These are phyloP conservation scores for Cassiopea andromeda DNA, from an alignment of 30 jellyfish, hydroid and myxozoan genomes.

Conservation along the genomic window DNA sequence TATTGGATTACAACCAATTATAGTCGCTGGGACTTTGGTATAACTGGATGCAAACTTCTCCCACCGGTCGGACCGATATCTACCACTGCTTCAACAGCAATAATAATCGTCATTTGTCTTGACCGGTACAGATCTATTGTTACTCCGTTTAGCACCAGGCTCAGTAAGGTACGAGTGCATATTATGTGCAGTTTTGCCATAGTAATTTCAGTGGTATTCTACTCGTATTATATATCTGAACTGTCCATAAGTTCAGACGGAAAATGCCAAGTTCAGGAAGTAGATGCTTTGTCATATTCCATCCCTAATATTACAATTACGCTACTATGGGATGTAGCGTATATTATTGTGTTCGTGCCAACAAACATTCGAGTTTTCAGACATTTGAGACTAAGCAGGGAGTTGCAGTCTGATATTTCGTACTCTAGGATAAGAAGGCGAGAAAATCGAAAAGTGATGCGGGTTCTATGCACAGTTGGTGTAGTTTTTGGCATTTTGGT, in stretches of 20 bases:
- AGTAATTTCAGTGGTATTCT: slow-evolving; percentile 53
- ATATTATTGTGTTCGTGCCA: slow-evolving; percentile 48
- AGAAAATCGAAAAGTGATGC: slow-evolving; percentile 49
- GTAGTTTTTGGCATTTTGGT: slow-evolving; percentile 58
- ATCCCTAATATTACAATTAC: slow-evolving; percentile 58
- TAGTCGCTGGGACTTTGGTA: slow-evolving; percentile 86
- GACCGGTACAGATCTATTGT: slow-evolving; percentile 93
- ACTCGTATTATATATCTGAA: slow-evolving; percentile 43
- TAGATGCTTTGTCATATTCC: slow-evolving; percentile 28
- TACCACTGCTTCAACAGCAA: slow-evolving; percentile 73
- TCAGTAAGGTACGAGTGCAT: slow-evolving; percentile 58
- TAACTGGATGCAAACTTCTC: slow-evolving; percentile 83
- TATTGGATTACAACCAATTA: slow-evolving; percentile 68
- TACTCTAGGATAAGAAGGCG: slow-evolving; percentile 13
- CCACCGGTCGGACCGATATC: slow-evolving; percentile 69
- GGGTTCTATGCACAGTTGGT: slow-evolving; percentile 62
- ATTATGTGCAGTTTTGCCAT: slow-evolving; percentile 25
- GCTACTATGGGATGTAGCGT: slow-evolving; percentile 24
- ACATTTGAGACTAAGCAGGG: slow-evolving; percentile 6
- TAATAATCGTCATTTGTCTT: slow-evolving; percentile 76
- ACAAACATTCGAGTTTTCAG: slow-evolving; percentile 51
- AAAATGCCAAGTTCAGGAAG: slow-evolving; percentile 61
- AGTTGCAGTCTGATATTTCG: background rate
- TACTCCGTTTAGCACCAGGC: slow-evolving; percentile 69
- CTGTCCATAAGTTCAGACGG: slow-evolving; percentile 26